phyloP scores from a whole-genome alignment of 2,113 vertebrate genomes.

The Turnix velox region DNA sequence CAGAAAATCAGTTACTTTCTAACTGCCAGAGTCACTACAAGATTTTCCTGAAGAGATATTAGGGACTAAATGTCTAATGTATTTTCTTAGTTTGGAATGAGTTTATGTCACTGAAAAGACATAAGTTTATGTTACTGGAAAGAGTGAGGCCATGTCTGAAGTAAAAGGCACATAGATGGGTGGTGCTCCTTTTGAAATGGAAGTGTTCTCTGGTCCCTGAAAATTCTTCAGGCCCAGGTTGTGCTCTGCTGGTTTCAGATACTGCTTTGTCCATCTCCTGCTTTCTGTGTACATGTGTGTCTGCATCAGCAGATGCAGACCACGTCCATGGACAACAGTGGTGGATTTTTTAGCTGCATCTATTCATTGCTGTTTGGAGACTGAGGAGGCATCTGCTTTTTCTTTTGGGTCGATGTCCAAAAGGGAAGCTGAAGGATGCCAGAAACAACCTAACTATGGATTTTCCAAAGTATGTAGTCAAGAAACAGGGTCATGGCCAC shows the following conservation, averaged over 20 bases:
- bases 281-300: background rate
- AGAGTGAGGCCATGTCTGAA: background rate
- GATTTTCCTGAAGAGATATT: background rate
- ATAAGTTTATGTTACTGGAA: no score
- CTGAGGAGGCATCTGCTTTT: background rate
- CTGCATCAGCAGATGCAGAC: background rate
- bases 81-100: background rate
- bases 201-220: background rate
- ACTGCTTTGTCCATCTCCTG: fast-evolving
- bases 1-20: background rate
- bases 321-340: background rate
- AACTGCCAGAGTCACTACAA: background rate
- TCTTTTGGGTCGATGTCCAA: background rate
- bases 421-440: background rate
- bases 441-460: background rate
- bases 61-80: background rate
- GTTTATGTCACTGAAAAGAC: no score
- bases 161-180: background rate
- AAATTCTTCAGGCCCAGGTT: background rate
- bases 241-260: background rate
- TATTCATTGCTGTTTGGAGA: background rate
- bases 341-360: background rate
- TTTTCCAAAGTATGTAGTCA: background rate
- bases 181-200: background rate
- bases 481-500: background rate